Conservation (phyloP, 2,888 invertebrate genomes). For the Drosophila fulvimacula region DNA sequence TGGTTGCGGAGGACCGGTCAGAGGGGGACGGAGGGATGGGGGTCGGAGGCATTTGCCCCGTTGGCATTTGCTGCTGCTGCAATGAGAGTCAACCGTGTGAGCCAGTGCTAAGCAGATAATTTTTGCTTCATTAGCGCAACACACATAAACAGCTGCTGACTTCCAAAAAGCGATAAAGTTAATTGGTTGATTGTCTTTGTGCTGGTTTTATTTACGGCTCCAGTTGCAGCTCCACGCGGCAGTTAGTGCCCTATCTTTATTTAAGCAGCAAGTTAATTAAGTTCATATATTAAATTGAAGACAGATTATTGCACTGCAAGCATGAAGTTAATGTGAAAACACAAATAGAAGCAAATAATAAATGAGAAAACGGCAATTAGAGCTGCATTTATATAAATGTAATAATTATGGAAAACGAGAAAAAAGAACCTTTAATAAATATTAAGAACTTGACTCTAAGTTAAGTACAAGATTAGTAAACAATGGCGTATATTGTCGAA, state of each 20-base stretch:
- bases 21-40: background rate
- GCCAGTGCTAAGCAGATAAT: constrained; percentile 63
- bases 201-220: constrained; percentile 36
- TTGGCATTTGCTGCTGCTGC: constrained; percentile 32
- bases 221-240: constrained; percentile 10
- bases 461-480: too few relatives aligned
- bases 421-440: background rate
- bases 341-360: background rate
- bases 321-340: background rate
- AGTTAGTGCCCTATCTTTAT: background rate
- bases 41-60: constrained; percentile 4
- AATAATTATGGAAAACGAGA: background rate
- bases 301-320: background rate
- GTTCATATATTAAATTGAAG: constrained; percentile 4
- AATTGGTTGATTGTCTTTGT: constrained; percentile 60
- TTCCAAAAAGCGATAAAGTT: constrained; percentile 60
- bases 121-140: constrained; percentile 65
- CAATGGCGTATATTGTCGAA: too few relatives aligned
- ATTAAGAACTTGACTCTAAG: too few relatives aligned
- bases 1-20: background rate
- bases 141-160: constrained; percentile 30
- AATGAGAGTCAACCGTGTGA: constrained; percentile 45
- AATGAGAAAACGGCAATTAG: background rate
- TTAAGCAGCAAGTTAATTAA: constrained; percentile 11
- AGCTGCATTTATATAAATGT: background rate